Percentiles rank a stretch among this genome's conserved stretches.
Conservation (phyloP, 2,113 vertebrate species). For the Oxyura jamaicensis region DNA sequence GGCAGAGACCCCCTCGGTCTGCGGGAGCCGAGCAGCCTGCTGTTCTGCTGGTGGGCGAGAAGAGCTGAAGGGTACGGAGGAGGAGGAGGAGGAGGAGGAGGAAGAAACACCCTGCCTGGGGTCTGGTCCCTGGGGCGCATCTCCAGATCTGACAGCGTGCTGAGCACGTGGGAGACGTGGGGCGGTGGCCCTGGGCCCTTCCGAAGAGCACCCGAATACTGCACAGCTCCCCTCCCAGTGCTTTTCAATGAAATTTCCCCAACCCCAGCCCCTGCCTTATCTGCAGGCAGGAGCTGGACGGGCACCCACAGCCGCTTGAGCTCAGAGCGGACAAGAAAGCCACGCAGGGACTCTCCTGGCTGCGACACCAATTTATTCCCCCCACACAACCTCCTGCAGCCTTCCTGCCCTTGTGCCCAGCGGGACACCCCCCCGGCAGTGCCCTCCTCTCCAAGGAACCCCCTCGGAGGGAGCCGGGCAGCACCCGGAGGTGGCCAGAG, state of each 20-base stretch:
- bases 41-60: neutral
- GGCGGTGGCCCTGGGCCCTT: neutral
- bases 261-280: neutral
- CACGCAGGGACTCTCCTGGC: neutral
- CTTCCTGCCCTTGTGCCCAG: neutral
- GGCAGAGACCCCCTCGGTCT: neutral
- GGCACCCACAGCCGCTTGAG: neutral
- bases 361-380: neutral
- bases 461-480: too few relatives aligned
- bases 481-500: too few relatives aligned
- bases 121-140: neutral
- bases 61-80: neutral
- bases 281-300: neutral
- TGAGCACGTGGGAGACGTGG: fast-evolving
- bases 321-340: neutral
- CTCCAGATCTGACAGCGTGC: neutral
- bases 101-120: neutral
- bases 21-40: fast-evolving
- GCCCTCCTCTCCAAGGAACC: neutral
- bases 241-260: neutral
- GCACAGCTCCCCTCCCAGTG: fast-evolving
- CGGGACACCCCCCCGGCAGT: neutral
- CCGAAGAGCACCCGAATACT: neutral
- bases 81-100: neutral
- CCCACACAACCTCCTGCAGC: neutral